Percentiles rank a stretch among this genome's conserved stretches.
These are phyloP conservation scores for Cynopterus brachyotis DNA, from an alignment of 2,113 vertebrate genomes.

Conservation along the genomic window DNA sequence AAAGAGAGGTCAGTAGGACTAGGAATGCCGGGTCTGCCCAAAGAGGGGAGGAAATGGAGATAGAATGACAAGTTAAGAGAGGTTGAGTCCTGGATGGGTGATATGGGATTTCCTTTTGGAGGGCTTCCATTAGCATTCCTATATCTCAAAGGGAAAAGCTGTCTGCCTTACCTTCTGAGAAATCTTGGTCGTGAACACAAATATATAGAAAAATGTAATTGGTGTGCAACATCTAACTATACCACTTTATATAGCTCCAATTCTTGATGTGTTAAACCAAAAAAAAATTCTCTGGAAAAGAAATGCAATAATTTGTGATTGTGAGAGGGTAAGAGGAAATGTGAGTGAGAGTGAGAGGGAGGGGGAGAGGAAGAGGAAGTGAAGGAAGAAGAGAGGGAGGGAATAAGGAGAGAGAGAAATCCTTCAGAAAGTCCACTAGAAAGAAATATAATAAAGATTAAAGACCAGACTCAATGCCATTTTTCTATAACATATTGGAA, in stretches of 20 bases:
- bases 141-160: background rate
- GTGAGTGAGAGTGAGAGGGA: background rate
- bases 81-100: background rate
- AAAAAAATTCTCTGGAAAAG: background rate
- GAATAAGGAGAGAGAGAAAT: background rate
- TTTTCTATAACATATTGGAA: background rate
- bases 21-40: background rate
- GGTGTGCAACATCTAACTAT: background rate
- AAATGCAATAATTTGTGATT: background rate
- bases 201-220: background rate
- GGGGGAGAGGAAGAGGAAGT: background rate
- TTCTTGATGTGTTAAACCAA: background rate
- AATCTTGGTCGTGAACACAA: background rate
- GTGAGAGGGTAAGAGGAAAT: background rate
- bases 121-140: background rate
- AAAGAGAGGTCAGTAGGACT: background rate
- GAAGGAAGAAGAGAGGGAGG: rapidly evolving
- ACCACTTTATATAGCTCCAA: background rate
- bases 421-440: background rate
- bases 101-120: background rate
- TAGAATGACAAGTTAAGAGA: background rate
- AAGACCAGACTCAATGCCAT: background rate
- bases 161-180: background rate
- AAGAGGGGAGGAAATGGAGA: background rate
- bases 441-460: background rate